Evolutionary conservation across 2,113 vertebrate species (phyloP), one percentile per base, ranked within the genome.

Genomic region (Brachypteracias leptosomus): DNA sequence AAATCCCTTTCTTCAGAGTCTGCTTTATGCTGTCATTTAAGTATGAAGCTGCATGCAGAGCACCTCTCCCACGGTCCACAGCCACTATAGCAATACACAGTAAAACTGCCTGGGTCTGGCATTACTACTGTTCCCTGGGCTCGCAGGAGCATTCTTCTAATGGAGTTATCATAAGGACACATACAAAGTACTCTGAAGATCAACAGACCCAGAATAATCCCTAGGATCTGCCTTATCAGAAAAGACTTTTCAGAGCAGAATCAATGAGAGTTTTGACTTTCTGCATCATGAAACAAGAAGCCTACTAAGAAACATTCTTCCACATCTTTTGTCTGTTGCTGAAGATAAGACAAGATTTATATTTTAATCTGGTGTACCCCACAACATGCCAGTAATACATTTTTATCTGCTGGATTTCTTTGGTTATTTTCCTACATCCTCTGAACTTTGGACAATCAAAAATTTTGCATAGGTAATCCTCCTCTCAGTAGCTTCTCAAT

Each of bases 381-480:
- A 68, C 7, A 57, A 31, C 24, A 19, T 18, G 13, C 5, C 36
- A 84, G 63, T 8, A 84, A 20, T 16, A 31, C 10, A 25, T 57
- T 73, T 88, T 93, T 52, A 13, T 55, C 51, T 80, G 22, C 11
- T 82, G 18, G 8, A 61, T 5, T 86, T 65, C 26, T 35, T 51
- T 44, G 31, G 7, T 26, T 66, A 16, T 57, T 79, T 4, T 52
- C 7, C 31, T 7, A 25, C 35, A 54, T 25, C 16, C 18, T 57
- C 51, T 86, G 21, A 93, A 73, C 8, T 11, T n/a, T 17, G 5
- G n/a, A 35, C 15, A 75, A 55, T 1, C 0, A 15, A 55, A 80
- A 73, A 1, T 40, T 73, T 68, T 66, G 10, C 0, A 0, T 13
- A 58, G 46, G 40, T 21, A 81, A 44, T 66, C 38, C 0, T 3